phyloP scores from a whole-genome alignment of 92 coral and sea anemone genomes.

The Heliopora coerulea region DNA sequence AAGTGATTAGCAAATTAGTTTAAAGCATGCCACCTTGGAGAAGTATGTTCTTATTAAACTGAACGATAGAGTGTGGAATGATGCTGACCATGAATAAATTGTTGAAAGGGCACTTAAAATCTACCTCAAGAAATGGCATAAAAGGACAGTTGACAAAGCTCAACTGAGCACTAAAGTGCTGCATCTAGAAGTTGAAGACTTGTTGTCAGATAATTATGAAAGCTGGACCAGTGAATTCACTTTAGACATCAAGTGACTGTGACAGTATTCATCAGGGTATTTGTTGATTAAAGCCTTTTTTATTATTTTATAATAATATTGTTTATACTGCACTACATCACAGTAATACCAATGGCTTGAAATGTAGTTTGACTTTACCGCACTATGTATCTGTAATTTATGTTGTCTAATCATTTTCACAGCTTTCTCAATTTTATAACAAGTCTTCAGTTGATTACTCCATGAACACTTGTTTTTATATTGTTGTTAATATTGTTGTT shows the following conservation, averaged over 20 bases:
- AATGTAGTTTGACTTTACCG: too few species aligned
- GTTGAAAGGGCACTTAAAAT: not conserved
- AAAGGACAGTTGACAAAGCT: not conserved
- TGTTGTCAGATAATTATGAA: too few species aligned
- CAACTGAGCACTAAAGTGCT: not conserved
- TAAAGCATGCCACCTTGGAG: conserved; percentile 19
- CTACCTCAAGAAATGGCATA: not conserved
- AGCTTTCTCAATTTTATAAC: too few species aligned
- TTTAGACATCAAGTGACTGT: not conserved
- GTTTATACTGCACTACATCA: too few species aligned
- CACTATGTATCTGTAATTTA: too few species aligned
- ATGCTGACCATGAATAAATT: not conserved
- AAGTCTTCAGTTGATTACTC: too few species aligned
- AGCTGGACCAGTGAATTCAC: not conserved
- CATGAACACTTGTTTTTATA: too few species aligned
- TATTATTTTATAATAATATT: too few species aligned
- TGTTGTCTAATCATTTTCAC: too few species aligned
- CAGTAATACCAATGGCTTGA: too few species aligned
- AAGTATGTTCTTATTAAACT: not conserved
- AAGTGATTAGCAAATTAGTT: not conserved
- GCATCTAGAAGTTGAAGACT: too few species aligned
- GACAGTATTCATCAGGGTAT: not conserved
- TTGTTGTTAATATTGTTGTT: too few species aligned
- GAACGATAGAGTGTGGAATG: not conserved
- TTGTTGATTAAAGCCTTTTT: not conserved